phyloP scores from a whole-genome alignment of 1,140 invertebrate genomes.

The Frieseomelitta varia region DNA sequence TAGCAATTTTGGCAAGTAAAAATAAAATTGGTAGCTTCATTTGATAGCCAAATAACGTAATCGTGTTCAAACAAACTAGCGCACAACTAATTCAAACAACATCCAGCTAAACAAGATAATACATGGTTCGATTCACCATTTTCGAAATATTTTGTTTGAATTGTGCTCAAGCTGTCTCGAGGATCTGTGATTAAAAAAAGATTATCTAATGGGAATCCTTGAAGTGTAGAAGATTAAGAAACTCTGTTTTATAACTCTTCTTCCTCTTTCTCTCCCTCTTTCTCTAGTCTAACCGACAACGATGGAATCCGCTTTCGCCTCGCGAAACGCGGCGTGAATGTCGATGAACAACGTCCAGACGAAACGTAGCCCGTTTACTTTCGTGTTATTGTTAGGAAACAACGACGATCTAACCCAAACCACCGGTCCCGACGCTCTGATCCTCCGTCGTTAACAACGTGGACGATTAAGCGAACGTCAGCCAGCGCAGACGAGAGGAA shows the following conservation, averaged over 20 bases:
- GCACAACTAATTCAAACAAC: too few relatives aligned
- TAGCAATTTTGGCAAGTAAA: too few relatives aligned
- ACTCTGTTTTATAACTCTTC: too few relatives aligned
- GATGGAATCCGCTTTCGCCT: slow-evolving; percentile 37
- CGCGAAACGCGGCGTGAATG: slow-evolving; percentile 48
- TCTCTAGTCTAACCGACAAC: neutral
- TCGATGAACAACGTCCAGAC: slow-evolving; percentile 49
- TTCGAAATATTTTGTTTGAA: too few relatives aligned
- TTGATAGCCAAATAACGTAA: too few relatives aligned
- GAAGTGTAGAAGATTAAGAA: too few relatives aligned
- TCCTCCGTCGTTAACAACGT: slow-evolving; percentile 30
- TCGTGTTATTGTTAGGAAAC: slow-evolving; percentile 36
- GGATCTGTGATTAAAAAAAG: too few relatives aligned
- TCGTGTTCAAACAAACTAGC: too few relatives aligned
- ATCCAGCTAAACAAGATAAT: too few relatives aligned
- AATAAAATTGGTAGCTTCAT: neutral
- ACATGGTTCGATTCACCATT: too few relatives aligned
- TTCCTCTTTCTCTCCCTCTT: neutral
- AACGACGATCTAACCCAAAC: neutral
- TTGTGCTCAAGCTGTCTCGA: too few relatives aligned
- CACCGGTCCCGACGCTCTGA: neutral
- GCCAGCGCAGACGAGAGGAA: neutral
- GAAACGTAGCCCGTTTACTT: slow-evolving; percentile 27
- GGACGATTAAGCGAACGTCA: slow-evolving; percentile 35
- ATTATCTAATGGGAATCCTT: too few relatives aligned